Conservation (phyloP, 2,113 vertebrate species). For the Macroglossus sobrinus region DNA sequence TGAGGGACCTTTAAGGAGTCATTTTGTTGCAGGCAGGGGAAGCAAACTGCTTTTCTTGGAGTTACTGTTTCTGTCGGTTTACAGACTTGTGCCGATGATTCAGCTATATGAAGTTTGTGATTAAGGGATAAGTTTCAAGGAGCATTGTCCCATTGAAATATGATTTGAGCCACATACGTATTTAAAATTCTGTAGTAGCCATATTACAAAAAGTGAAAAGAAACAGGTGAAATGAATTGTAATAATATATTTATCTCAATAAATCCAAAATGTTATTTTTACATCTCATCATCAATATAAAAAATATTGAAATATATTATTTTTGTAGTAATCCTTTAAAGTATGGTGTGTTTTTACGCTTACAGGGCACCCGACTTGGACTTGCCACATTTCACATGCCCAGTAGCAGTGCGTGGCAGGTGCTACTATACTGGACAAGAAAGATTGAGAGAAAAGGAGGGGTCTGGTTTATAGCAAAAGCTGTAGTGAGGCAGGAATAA, state of each 20-base stretch:
- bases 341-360: neutral
- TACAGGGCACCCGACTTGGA: neutral
- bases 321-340: neutral
- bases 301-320: neutral
- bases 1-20: neutral
- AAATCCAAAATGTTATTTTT: neutral
- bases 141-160: neutral
- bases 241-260: neutral
- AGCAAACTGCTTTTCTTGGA: neutral
- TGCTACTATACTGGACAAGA: neutral
- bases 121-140: neutral
- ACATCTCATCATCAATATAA: neutral
- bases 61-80: neutral
- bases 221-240: neutral
- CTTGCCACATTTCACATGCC: neutral
- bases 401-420: fast-evolving
- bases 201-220: neutral
- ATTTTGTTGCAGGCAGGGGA: neutral
- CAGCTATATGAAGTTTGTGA: neutral
- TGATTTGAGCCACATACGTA: neutral
- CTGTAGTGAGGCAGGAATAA: neutral
- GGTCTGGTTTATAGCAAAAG: neutral
- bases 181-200: neutral
- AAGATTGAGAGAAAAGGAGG: neutral
- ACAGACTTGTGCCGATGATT: neutral